Percentiles rank a stretch among this genome's conserved stretches.
phyloP scores from a whole-genome alignment of 2,888 invertebrate species.

The Eurytoma adleriae region DNA sequence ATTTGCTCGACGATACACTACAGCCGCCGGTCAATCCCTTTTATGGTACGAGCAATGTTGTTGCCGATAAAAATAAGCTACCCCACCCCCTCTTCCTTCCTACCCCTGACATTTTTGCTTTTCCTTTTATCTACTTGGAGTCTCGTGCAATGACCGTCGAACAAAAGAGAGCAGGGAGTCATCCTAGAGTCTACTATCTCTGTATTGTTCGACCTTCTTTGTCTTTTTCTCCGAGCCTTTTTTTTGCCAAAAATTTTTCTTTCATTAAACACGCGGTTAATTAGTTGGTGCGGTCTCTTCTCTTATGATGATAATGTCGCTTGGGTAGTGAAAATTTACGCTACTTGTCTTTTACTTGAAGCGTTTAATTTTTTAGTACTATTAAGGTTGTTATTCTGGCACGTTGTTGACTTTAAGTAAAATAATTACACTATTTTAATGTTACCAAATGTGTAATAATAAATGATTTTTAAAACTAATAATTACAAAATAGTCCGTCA shows the following conservation, averaged over 20 bases:
- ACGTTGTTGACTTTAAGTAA: too few relatives aligned
- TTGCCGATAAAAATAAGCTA: constrained; percentile 44
- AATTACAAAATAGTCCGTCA: too few relatives aligned
- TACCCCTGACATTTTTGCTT: constrained; percentile 11
- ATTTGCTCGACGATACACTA: constrained; percentile 2
- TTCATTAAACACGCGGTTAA: too few relatives aligned
- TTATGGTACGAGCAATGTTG: constrained; percentile 23
- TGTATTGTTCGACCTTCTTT: constrained; percentile 25
- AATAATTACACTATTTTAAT: too few relatives aligned
- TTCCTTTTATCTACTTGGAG: constrained; percentile 24
- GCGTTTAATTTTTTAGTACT: too few relatives aligned
- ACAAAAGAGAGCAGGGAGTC: constrained; percentile 41
- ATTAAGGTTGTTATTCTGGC: too few relatives aligned
- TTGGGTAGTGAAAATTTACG: too few relatives aligned
- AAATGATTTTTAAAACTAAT: too few relatives aligned
- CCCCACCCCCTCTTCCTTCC: not conserved
- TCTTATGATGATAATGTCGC: too few relatives aligned
- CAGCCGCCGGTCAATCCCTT: constrained; percentile 25
- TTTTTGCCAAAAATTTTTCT: not conserved
- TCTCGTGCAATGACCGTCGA: constrained; percentile 25
- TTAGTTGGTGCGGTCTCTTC: too few relatives aligned
- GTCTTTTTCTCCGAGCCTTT: constrained; percentile 1
- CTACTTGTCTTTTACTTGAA: too few relatives aligned
- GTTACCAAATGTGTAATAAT: too few relatives aligned
- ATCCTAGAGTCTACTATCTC: constrained; percentile 20